Conservation (phyloP, 2,888 invertebrate genomes). For the Acrobasis consociella region DNA sequence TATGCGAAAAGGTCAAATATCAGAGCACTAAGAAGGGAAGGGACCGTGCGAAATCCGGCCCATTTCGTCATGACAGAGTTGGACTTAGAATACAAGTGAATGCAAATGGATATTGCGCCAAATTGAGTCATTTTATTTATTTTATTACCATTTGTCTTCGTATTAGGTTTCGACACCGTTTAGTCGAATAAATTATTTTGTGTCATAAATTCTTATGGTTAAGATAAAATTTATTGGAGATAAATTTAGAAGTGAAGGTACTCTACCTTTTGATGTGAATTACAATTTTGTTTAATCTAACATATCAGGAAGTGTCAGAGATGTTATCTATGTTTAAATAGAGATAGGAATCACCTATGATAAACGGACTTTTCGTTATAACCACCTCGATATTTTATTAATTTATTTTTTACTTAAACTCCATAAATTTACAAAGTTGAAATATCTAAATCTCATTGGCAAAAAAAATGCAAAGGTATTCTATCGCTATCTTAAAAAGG, state of each 20-base stretch:
- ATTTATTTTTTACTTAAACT: too few species aligned
- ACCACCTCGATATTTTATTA: too few species aligned
- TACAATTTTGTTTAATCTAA: too few species aligned
- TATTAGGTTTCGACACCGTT: slow-evolving; percentile 4
- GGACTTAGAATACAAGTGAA: slow-evolving; percentile 20
- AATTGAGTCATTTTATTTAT: slow-evolving; percentile 18
- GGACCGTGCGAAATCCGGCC: slow-evolving; percentile 65
- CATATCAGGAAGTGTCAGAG: too few species aligned
- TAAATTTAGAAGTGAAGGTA: not conserved
- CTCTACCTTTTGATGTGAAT: too few species aligned
- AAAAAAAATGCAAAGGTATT: not conserved
- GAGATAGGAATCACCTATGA: too few species aligned
- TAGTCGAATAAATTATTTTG: not conserved
- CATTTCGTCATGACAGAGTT: slow-evolving; percentile 50
- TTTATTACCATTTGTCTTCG: slow-evolving; percentile 7
- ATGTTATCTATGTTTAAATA: too few species aligned
- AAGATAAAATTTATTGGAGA: not conserved
- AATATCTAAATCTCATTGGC: too few species aligned
- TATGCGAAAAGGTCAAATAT: slow-evolving; percentile 1
- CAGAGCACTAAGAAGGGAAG: slow-evolving; percentile 40
- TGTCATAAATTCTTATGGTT: not conserved
- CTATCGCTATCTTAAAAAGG: not conserved
- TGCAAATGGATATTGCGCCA: slow-evolving; percentile 21
- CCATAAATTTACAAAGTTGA: too few species aligned
- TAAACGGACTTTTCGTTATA: too few species aligned